These are phyloP conservation scores for Drosophila mojavensis DNA, from an alignment of 1,140 invertebrate species.

Conservation along the genomic window DNA sequence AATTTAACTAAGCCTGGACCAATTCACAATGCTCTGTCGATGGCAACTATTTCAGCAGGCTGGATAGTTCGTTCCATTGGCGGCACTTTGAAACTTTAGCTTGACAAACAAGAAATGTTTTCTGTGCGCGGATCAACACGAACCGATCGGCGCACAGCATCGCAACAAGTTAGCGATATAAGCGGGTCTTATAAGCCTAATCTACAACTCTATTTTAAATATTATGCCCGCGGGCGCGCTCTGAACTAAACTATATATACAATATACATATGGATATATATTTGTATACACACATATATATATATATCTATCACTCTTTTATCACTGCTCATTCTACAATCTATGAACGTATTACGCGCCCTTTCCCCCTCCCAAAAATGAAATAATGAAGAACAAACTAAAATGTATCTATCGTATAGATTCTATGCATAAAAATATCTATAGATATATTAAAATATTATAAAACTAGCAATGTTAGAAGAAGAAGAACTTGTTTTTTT, in stretches of 20 bases:
- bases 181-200: conserved; percentile 81
- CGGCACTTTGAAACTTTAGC: conserved; percentile 35
- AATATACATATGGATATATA: background rate
- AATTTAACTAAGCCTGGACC: conserved; percentile 70
- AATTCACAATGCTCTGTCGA: conserved; percentile 23
- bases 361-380: conserved; percentile 9
- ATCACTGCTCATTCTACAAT: conserved; percentile 41
- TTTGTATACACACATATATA: background rate
- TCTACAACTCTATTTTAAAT: conserved; percentile 50
- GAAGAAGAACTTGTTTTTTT: conserved; percentile 67
- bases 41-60: conserved; percentile 77
- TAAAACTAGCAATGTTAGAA: conserved; percentile 59
- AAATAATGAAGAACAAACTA: conserved; percentile 66
- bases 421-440: conserved; percentile 38
- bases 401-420: conserved; percentile 60
- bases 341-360: conserved; percentile 12
- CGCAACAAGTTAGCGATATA: conserved; percentile 78
- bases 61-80: conserved; percentile 50
- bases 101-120: conserved; percentile 37
- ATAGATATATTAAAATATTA: conserved; percentile 37
- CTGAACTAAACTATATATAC: conserved; percentile 11
- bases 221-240: conserved; percentile 45
- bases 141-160: conserved; percentile 35
- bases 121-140: conserved; percentile 19
- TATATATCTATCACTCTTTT: conserved; percentile 27